Evolutionary conservation across 92 coral and sea anemone species (phyloP).

Genomic region (Plumapathes pennacea): DNA sequence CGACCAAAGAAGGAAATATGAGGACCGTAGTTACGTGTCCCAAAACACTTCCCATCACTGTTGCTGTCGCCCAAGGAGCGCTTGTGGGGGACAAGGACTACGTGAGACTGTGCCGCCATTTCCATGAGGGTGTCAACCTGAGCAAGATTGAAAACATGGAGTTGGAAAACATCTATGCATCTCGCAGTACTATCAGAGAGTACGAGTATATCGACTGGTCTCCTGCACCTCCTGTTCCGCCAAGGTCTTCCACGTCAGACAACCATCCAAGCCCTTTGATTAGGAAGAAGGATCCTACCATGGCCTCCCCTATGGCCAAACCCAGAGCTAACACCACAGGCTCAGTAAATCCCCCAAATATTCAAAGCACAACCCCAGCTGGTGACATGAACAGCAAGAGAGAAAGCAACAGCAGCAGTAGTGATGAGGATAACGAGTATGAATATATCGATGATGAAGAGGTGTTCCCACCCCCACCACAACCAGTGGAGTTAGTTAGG

Average conservation of each 20-base stretch:
- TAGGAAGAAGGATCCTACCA: too few relatives aligned
- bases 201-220: conserved; percentile 45
- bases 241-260: conserved; percentile 15
- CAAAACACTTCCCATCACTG: conserved; percentile 70
- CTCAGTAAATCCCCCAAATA: too few relatives aligned
- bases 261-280: background rate
- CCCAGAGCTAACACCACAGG: too few relatives aligned
- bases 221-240: conserved; percentile 52
- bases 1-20: conserved; percentile 54
- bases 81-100: conserved; percentile 83
- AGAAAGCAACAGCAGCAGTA: background rate
- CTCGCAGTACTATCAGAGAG: conserved; percentile 76
- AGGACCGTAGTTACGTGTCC: conserved; percentile 87
- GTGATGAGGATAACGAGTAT: conserved; percentile 11
- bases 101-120: conserved; percentile 70
- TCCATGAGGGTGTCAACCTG: conserved; percentile 84
- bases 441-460: conserved; percentile 14
- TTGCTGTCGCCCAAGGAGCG: conserved; percentile 83
- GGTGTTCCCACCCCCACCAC: too few relatives aligned
- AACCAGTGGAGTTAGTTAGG: background rate
- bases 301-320: too few relatives aligned
- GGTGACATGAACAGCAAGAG: background rate
- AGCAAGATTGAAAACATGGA: conserved; percentile 74
- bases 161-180: conserved; percentile 74
- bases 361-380: too few relatives aligned